phyloP scores from a whole-genome alignment of 2,888 invertebrate genomes.

The Drosophila lutescens region DNA sequence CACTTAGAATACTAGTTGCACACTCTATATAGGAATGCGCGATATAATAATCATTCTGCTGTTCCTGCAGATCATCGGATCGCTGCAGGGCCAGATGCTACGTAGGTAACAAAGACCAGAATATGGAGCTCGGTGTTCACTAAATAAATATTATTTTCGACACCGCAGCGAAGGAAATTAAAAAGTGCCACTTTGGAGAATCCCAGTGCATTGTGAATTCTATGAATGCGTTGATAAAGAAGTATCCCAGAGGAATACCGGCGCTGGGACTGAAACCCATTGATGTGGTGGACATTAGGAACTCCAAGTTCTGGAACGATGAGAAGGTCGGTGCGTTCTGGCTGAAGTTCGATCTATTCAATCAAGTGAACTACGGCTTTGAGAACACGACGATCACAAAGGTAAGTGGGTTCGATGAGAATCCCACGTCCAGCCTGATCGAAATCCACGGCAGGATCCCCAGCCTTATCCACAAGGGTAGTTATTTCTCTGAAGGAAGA shows the following conservation, averaged over 20 bases:
- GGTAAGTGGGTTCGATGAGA: slow-evolving; percentile 55
- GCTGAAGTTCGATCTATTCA: slow-evolving; percentile 23
- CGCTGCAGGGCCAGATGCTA: slow-evolving; percentile 16
- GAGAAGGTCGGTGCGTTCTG: slow-evolving; percentile 7
- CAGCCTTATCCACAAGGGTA: slow-evolving; percentile 52
- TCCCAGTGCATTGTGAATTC: slow-evolving; percentile 40
- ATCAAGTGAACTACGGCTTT: slow-evolving; percentile 59
- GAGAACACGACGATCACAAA: slow-evolving; percentile 57
- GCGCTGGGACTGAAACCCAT: slow-evolving; percentile 50
- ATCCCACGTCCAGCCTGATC: slow-evolving; percentile 51
- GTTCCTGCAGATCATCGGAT: slow-evolving; percentile 3
- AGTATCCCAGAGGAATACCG: slow-evolving; percentile 50
- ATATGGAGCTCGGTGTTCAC: too few species aligned
- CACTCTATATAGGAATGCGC: slow-evolving; percentile 20
- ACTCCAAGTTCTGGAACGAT: slow-evolving; percentile 24
- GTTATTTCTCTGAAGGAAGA: slow-evolving; percentile 25
- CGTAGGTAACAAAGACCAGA: slow-evolving; percentile 29
- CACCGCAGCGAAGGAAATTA: slow-evolving; percentile 42
- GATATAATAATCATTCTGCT: slow-evolving; percentile 7
- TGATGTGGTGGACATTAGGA: slow-evolving; percentile 46
- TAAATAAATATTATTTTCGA: not conserved
- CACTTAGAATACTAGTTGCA: slow-evolving; percentile 4
- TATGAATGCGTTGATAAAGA: slow-evolving; percentile 47
- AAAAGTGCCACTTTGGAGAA: slow-evolving; percentile 52
- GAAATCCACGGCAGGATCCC: slow-evolving; percentile 61